Evolutionary conservation across 2,888 invertebrate species (phyloP).

Genomic region (Mythimna vitellina): DNA sequence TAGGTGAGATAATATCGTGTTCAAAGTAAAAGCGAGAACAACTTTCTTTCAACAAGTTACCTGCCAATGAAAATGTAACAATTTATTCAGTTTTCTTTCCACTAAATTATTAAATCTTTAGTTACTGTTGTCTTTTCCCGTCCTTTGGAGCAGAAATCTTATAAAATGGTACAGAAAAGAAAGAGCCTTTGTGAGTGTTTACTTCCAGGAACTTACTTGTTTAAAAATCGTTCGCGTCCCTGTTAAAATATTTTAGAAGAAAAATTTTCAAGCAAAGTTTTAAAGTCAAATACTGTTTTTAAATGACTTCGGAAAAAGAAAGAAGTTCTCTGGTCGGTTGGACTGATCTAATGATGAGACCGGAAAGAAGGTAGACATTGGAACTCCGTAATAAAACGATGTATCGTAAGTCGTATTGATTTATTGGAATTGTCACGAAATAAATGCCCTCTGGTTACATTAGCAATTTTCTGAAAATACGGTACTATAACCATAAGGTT

Average conservation of each 20-base stretch:
- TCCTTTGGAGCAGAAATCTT: conserved; percentile 7
- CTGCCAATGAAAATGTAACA: background rate
- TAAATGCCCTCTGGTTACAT: too few species aligned
- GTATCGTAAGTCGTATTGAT: too few species aligned
- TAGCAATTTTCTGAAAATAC: too few species aligned
- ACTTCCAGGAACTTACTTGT: background rate
- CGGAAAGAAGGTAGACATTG: too few species aligned
- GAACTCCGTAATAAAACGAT: too few species aligned
- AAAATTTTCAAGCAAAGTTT: background rate
- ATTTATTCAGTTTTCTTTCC: conserved; percentile 20
- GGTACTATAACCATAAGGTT: too few species aligned
- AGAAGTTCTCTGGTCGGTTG: too few species aligned
- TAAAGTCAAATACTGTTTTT: too few species aligned
- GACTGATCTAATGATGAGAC: too few species aligned
- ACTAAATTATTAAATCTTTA: conserved; percentile 8
- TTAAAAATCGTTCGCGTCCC: background rate
- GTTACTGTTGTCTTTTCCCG: conserved; percentile 12
- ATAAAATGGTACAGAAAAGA: background rate
- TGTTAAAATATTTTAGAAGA: background rate
- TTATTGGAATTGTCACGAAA: too few species aligned
- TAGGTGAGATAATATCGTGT: conserved; percentile 10
- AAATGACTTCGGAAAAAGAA: too few species aligned
- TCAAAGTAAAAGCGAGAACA: conserved; percentile 27
- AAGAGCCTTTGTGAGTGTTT: background rate
- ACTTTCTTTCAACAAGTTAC: background rate